Evolutionary conservation across 2,797 vertebrate species (phyloP).

Genomic region (Takifugu ocellatus): DNA sequence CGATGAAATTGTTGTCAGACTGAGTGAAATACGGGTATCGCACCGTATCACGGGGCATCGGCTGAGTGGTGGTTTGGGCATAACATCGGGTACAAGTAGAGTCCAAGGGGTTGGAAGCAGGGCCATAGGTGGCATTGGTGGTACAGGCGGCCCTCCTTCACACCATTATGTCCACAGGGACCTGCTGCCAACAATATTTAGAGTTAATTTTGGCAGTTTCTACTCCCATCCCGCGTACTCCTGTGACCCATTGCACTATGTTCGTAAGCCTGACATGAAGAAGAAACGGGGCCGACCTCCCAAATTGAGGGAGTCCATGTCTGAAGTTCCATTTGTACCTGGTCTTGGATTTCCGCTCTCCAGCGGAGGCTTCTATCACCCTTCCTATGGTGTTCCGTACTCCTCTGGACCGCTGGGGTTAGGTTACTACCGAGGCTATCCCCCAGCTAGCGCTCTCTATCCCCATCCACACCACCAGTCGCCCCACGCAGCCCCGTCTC

Average conservation of each 20-base stretch:
- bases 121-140: conserved; percentile 57
- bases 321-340: conserved; percentile 95
- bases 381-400: conserved; percentile 94
- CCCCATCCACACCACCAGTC: conserved; percentile 83
- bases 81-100: conserved; percentile 62
- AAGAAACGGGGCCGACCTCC: conserved; percentile 95
- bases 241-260: conserved; percentile 96
- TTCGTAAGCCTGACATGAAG: conserved; percentile 95
- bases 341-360: conserved; percentile 91
- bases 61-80: conserved; percentile 69
- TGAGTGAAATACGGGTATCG: conserved; percentile 91
- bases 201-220: conserved; percentile 97
- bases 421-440: conserved; percentile 93
- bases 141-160: conserved; percentile 72
- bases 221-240: conserved; percentile 95
- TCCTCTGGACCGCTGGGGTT: conserved; percentile 92
- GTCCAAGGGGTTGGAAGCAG: conserved; percentile 62
- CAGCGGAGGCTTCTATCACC: conserved; percentile 90
- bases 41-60: conserved; percentile 83
- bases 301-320: conserved; percentile 94
- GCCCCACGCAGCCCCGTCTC: conserved; percentile 75
- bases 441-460: conserved; percentile 89
- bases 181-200: conserved; percentile 94
- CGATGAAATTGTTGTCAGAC: conserved; percentile 87
- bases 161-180: conserved; percentile 95